These are phyloP conservation scores for Hoplodrina ambigua DNA, from an alignment of 2,888 invertebrate species.

Conservation along the genomic window DNA sequence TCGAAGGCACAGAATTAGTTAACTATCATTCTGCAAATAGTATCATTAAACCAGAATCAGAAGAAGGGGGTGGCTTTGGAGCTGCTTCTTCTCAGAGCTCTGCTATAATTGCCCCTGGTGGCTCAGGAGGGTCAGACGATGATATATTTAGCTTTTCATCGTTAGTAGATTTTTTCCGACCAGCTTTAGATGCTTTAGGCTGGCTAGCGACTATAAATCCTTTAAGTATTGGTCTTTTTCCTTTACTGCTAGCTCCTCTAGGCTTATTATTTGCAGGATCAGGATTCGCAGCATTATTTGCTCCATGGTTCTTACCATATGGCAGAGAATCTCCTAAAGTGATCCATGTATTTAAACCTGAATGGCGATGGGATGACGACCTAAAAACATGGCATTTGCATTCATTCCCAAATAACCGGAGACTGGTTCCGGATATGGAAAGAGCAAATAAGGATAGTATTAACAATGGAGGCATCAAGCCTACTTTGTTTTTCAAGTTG, in stretches of 20 bases:
- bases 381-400: conserved; percentile 89
- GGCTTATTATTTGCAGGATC: conserved; percentile 91
- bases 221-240: conserved; percentile 90
- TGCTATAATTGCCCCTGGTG: conserved; percentile 75
- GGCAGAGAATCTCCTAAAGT: conserved; percentile 83
- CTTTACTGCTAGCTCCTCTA: conserved; percentile 91
- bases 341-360: conserved; percentile 83
- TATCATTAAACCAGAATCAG: conserved; percentile 70
- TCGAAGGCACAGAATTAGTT: conserved; percentile 78
- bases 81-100: conserved; percentile 76
- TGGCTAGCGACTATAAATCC: conserved; percentile 91
- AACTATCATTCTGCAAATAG: conserved; percentile 81
- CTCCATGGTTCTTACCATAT: conserved; percentile 91
- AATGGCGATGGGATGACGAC: conserved; percentile 91
- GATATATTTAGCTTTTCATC: conserved; percentile 88
- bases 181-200: conserved; percentile 87
- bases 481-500: conserved; percentile 73
- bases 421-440: conserved; percentile 61
- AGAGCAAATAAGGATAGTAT: conserved; percentile 64
- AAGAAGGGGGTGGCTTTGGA: conserved; percentile 70
- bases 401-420: conserved; percentile 79
- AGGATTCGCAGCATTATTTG: conserved; percentile 91
- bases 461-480: conserved; percentile 53
- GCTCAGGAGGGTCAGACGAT: conserved; percentile 80
- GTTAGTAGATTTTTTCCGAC: conserved; percentile 84